Evolutionary conservation across 1,140 invertebrate species (phyloP).

Genomic region (Drosophila elegans): DNA sequence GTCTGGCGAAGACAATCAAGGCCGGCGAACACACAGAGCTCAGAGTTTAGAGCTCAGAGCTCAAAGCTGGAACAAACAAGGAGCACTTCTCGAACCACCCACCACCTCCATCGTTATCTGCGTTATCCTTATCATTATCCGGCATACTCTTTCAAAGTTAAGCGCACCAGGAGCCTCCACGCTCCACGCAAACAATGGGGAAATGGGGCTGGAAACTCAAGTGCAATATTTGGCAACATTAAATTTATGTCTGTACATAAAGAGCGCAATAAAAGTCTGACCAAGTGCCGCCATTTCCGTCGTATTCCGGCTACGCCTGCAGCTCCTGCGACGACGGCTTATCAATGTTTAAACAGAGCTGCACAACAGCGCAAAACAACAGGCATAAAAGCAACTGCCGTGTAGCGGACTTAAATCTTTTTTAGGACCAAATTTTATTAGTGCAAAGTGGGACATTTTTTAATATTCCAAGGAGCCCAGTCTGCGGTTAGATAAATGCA

Average conservation of each 20-base stretch:
- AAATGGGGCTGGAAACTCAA: slow-evolving; percentile 9
- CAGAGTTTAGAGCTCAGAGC: neutral
- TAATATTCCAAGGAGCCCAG: too few relatives aligned
- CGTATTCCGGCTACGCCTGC: neutral
- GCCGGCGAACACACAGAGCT: neutral
- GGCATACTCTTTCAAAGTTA: neutral
- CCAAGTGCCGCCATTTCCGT: slow-evolving; percentile 20
- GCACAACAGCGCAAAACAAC: slow-evolving; percentile 28
- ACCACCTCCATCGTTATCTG: slow-evolving; percentile 16
- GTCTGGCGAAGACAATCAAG: too few relatives aligned
- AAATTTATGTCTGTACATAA: slow-evolving; percentile 73
- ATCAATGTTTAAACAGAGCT: slow-evolving; percentile 77
- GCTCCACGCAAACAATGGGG: slow-evolving; percentile 8
- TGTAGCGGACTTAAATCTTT: slow-evolving; percentile 35
- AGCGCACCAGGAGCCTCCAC: neutral
- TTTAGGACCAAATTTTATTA: slow-evolving; percentile 55
- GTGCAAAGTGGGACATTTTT: neutral
- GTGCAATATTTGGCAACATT: slow-evolving; percentile 60
- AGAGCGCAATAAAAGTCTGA: slow-evolving; percentile 62
- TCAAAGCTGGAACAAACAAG: slow-evolving; percentile 16
- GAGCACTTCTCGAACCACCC: neutral
- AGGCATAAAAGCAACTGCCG: slow-evolving; percentile 4
- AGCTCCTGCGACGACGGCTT: slow-evolving; percentile 27
- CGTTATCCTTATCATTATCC: slow-evolving; percentile 41
- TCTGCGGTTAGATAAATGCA: slow-evolving; percentile 4